Conservation (phyloP, 2,113 vertebrate species). For the Anolis sagrei region DNA sequence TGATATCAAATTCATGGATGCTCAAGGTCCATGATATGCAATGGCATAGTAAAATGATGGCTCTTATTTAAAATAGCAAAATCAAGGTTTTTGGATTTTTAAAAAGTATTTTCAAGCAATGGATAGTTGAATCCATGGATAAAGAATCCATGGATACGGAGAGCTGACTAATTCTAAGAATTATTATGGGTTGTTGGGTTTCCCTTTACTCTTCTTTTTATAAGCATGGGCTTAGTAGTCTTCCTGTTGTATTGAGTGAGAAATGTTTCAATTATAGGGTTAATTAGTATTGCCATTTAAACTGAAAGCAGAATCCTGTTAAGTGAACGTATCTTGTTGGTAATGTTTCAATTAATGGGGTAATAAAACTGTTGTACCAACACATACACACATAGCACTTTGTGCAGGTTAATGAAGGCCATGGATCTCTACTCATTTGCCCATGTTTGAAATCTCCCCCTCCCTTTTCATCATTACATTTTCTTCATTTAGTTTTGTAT, state of each 20-base stretch:
- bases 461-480: slow-evolving; percentile 63
- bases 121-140: no score
- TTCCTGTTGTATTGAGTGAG: slow-evolving; percentile 26
- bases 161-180: neutral
- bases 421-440: slow-evolving; percentile 69
- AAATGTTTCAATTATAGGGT: slow-evolving; percentile 59
- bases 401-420: slow-evolving; percentile 67
- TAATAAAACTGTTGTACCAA: slow-evolving; percentile 59
- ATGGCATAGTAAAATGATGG: no score
- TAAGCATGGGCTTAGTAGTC: slow-evolving; percentile 18
- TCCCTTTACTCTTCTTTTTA: neutral
- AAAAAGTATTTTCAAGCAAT: no score
- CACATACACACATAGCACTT: slow-evolving; percentile 39
- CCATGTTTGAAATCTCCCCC: slow-evolving; percentile 50
- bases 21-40: no score
- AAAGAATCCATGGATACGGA: no score
- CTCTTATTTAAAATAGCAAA: no score
- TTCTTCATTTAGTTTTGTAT: slow-evolving; percentile 55
- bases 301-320: slow-evolving; percentile 60
- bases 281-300: slow-evolving; percentile 75
- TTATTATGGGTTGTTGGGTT: neutral
- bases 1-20: no score
- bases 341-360: slow-evolving; percentile 73
- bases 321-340: slow-evolving; percentile 69
- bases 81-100: no score